A percentile compares a stretch with the other conserved stretches of the same genome.
Evolutionary conservation across 2,888 invertebrate genomes (phyloP).

Genomic region (Caenorhabditis doughertyi): DNA sequence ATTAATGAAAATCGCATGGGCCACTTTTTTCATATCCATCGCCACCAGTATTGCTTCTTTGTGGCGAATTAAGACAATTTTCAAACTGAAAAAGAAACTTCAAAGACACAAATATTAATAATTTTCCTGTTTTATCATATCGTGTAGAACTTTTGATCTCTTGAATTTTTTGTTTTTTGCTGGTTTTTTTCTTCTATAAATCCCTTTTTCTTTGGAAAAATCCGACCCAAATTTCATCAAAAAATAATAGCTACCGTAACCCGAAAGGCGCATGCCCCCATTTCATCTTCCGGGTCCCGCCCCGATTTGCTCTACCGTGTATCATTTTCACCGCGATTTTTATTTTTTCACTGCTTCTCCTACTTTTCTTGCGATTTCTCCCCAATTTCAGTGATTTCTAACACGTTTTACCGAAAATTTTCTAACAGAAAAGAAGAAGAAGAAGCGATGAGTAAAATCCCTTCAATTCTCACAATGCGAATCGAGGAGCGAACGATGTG

Average conservation of each 20-base stretch:
- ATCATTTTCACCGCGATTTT: constrained; percentile 1
- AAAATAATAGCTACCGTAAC: background rate
- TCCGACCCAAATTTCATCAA: background rate
- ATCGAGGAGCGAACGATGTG: background rate
- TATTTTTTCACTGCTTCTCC: background rate
- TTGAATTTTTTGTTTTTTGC: background rate
- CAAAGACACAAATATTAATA: background rate
- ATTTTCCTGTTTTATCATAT: too few relatives aligned
- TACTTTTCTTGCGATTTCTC: background rate
- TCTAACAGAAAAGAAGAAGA: background rate
- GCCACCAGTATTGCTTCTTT: background rate
- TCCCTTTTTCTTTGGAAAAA: background rate
- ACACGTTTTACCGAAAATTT: background rate
- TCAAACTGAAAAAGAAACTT: background rate
- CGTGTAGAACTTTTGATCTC: too few relatives aligned
- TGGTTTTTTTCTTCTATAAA: background rate
- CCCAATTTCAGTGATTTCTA: background rate
- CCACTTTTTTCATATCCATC: background rate
- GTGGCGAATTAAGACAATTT: background rate
- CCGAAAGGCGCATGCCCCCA: constrained; percentile 10
- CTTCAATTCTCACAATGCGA: constrained; percentile 5
- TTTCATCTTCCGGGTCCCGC: background rate
- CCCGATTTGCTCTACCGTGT: background rate
- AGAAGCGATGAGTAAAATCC: background rate
- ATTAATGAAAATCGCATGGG: too few relatives aligned